A percentile compares a stretch with the other conserved stretches of the same genome.
These are phyloP conservation scores for Puntigrus tetrazona DNA, from an alignment of 2,113 vertebrate genomes.

Conservation along the genomic window DNA sequence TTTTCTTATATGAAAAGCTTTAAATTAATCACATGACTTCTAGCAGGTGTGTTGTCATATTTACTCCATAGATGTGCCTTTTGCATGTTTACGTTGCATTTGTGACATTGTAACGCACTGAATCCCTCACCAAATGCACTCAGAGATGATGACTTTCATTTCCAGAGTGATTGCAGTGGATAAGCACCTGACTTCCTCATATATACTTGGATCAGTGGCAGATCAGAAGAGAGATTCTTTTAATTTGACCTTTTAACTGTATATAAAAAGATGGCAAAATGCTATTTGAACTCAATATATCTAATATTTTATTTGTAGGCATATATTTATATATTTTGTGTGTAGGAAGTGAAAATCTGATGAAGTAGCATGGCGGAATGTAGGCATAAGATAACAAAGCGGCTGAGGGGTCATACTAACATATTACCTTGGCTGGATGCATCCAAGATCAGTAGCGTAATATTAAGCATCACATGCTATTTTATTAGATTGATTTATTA, in stretches of 20 bases:
- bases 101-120: background rate
- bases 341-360: slow-evolving; percentile 58
- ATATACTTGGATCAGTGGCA: background rate
- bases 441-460: background rate
- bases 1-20: too few species aligned
- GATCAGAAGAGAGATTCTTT: background rate
- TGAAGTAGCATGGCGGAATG: slow-evolving; percentile 64
- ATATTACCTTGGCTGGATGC: slow-evolving; percentile 44
- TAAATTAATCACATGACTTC: background rate
- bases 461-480: slow-evolving; percentile 3
- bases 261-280: background rate
- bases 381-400: slow-evolving; percentile 66
- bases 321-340: slow-evolving; percentile 29
- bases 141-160: background rate
- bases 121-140: background rate
- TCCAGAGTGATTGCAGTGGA: background rate
- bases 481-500: background rate
- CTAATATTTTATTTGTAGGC: slow-evolving; percentile 53
- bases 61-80: background rate
- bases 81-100: background rate
- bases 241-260: background rate
- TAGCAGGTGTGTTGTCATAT: background rate
- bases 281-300: slow-evolving; percentile 21
- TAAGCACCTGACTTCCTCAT: background rate
- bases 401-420: slow-evolving; percentile 65